phyloP scores from a whole-genome alignment of 2,888 invertebrate species.

The Ashinkailepas kermadecensis region DNA sequence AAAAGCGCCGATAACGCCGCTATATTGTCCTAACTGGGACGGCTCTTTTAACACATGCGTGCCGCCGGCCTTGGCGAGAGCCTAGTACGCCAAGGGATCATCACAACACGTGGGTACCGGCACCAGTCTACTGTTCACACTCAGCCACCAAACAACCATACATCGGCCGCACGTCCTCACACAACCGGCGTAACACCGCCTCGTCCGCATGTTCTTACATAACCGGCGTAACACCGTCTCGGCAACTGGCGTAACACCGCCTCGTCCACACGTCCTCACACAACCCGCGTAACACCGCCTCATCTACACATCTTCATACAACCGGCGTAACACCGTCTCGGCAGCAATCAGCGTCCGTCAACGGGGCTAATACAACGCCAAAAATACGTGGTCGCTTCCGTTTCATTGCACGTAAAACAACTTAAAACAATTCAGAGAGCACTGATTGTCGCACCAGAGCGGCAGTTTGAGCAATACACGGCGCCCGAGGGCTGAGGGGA shows the following conservation, averaged over 20 bases:
- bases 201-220: not conserved
- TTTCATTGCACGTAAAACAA: not conserved
- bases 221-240: not conserved
- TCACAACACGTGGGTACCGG: not conserved
- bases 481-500: not conserved
- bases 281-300: too few relatives aligned
- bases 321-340: not conserved
- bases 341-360: not conserved
- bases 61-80: too few relatives aligned
- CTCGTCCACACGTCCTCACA: not conserved
- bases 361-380: not conserved
- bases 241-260: not conserved
- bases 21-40: not conserved
- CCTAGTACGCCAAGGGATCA: not conserved
- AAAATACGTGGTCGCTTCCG: not conserved
- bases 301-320: not conserved
- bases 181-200: not conserved
- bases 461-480: slow-evolving; percentile 2
- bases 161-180: not conserved
- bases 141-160: too few relatives aligned
- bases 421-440: not conserved
- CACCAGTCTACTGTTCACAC: not conserved
- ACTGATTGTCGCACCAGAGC: not conserved
- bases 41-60: not conserved
- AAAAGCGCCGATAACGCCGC: not conserved